Conservation (phyloP, 2,888 invertebrate genomes). For the Leptopilina syphax region DNA sequence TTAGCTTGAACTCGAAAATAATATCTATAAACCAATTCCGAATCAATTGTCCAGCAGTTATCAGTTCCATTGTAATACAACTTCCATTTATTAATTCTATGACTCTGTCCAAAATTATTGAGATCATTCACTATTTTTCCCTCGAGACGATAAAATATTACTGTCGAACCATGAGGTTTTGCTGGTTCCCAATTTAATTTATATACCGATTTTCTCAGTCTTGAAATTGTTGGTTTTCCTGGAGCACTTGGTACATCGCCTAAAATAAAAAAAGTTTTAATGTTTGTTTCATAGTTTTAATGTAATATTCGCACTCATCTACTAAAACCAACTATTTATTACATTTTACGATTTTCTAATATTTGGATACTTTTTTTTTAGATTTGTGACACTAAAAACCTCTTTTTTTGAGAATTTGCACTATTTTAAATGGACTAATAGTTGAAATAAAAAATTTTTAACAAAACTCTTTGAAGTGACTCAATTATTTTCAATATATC, state of each 20-base stretch:
- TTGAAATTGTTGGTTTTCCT: conserved; percentile 85
- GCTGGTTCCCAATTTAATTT: conserved; percentile 91
- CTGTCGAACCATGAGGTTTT: conserved; percentile 86
- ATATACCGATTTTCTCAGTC: conserved; percentile 85
- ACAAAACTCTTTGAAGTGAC: no score
- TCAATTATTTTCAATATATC: no score
- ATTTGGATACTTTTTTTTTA: no score
- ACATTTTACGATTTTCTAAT: no score
- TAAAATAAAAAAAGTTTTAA: conserved; percentile 62
- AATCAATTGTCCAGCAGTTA: conserved; percentile 87
- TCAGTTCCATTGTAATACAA: conserved; percentile 88
- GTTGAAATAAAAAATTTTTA: no score
- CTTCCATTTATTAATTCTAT: conserved; percentile 78
- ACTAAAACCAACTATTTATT: no score
- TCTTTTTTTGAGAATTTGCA: no score
- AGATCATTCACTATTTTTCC: conserved; percentile 77
- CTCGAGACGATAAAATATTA: conserved; percentile 87
- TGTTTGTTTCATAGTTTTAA: not conserved
- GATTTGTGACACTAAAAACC: no score
- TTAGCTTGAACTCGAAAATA: conserved; percentile 87
- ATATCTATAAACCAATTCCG: conserved; percentile 80
- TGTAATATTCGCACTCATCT: not conserved
- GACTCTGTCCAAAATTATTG: conserved; percentile 49
- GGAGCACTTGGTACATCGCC: conserved; percentile 90
- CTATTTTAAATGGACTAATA: no score